Evolutionary conservation across 2,113 vertebrate genomes (phyloP).

Genomic region (Oncorhynchus nerka): DNA sequence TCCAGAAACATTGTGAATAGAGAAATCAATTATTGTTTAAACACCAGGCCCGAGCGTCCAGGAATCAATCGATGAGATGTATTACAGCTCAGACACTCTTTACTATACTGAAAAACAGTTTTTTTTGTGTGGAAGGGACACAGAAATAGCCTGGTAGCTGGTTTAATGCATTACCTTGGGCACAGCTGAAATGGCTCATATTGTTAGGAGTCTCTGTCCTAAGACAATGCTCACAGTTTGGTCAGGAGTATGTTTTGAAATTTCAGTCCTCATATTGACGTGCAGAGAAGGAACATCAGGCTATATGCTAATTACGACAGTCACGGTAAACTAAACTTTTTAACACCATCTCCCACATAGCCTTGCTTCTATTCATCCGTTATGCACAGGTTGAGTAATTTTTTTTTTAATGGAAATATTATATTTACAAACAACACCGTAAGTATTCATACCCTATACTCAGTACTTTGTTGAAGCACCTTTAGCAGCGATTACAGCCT

Average conservation of each 20-base stretch:
- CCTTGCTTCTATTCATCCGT: too few species aligned
- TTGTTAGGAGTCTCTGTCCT: neutral
- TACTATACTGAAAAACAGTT: conserved; percentile 64
- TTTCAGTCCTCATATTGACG: neutral
- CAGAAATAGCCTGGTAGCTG: conserved; percentile 15
- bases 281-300: too few species aligned
- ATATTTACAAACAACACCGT: too few species aligned
- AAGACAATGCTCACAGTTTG: too few species aligned
- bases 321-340: too few species aligned
- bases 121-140: conserved; percentile 38
- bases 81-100: conserved; percentile 73
- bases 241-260: neutral
- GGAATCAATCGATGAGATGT: conserved; percentile 74
- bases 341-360: neutral
- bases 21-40: conserved; percentile 84
- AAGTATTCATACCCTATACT: too few species aligned
- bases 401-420: too few species aligned
- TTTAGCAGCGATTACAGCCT: too few species aligned
- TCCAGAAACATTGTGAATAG: conserved; percentile 72
- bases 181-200: conserved; percentile 10
- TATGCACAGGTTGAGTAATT: too few species aligned
- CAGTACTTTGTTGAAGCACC: too few species aligned
- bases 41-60: conserved; percentile 69
- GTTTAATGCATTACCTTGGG: conserved; percentile 15
- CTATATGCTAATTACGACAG: too few species aligned